Conservation (phyloP, 2,888 invertebrate species). For the Caenorhabditis virilis region DNA sequence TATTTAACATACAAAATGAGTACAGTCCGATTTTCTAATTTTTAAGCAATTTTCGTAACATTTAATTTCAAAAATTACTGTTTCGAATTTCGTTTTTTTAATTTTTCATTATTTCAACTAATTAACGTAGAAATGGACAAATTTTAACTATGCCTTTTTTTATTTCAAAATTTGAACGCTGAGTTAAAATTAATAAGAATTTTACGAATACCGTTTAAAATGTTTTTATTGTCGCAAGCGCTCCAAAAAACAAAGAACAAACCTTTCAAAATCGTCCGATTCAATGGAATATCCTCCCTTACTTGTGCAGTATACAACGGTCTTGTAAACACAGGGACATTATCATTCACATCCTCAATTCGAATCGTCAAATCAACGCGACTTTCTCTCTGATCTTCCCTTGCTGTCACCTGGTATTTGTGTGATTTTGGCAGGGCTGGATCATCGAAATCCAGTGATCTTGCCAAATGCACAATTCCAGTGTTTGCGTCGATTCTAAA, state of each 20-base stretch:
- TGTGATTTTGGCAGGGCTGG: slow-evolving; percentile 90
- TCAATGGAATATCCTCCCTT: slow-evolving; percentile 89
- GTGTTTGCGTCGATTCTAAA: slow-evolving; percentile 88
- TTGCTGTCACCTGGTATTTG: slow-evolving; percentile 71
- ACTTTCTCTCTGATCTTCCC: slow-evolving; percentile 18
- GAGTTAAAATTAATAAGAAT: too few species aligned
- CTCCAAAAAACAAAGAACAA: background rate
- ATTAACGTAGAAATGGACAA: too few species aligned
- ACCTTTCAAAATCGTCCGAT: slow-evolving; percentile 86
- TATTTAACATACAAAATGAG: too few species aligned
- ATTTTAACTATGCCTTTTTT: too few species aligned
- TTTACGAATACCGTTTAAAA: too few species aligned
- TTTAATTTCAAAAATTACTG: too few species aligned
- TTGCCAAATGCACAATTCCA: slow-evolving; percentile 91
- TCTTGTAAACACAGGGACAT: slow-evolving; percentile 71
- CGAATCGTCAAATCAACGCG: slow-evolving; percentile 52
- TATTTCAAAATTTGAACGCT: too few species aligned
- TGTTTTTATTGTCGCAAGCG: background rate
- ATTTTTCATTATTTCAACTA: too few species aligned
- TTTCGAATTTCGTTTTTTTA: too few species aligned
- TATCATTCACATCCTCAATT: slow-evolving; percentile 63
- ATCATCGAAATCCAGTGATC: slow-evolving; percentile 95
- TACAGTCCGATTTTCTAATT: too few species aligned
- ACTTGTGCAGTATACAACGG: slow-evolving; percentile 96
- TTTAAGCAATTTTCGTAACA: too few species aligned